Evolutionary conservation across 2,113 vertebrate species (phyloP).

Genomic region (Oryzias woworae): DNA sequence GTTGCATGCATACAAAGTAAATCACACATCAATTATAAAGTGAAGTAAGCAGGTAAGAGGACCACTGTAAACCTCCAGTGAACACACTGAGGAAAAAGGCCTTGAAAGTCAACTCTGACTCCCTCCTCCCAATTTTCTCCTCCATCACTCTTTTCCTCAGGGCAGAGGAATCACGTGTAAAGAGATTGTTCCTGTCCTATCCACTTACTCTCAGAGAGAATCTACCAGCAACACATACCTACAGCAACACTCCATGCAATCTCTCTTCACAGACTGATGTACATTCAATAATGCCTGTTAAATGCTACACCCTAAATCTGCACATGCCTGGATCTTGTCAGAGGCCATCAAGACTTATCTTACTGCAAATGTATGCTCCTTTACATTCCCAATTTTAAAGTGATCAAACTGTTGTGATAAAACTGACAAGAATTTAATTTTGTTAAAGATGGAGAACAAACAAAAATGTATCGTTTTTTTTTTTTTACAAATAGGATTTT

Average conservation of each 20-base stretch:
- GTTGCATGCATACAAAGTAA: no score
- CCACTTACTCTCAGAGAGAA: conserved; percentile 17
- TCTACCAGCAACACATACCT: background rate
- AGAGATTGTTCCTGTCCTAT: conserved; percentile 39
- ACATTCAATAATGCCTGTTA: background rate
- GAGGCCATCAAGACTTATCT: no score
- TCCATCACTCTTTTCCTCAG: conserved; percentile 35
- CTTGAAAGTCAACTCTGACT: conserved; percentile 33
- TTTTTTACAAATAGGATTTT: no score
- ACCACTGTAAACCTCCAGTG: conserved; percentile 15
- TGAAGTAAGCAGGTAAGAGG: conserved; percentile 15
- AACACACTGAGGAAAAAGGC: conserved; percentile 20
- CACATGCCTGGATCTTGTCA: background rate
- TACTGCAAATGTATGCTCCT: no score
- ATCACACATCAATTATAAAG: no score
- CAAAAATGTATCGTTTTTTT: no score
- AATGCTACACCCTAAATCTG: background rate
- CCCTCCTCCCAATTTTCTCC: conserved; percentile 28
- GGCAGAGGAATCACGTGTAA: conserved; percentile 35
- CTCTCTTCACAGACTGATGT: conserved; percentile 1
- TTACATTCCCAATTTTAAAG: no score
- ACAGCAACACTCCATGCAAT: background rate
- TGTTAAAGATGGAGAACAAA: no score
- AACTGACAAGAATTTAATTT: no score
- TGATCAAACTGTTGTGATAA: no score